Conservation (phyloP, 2,888 invertebrate species). For the Trissolcus brochymenae region DNA sequence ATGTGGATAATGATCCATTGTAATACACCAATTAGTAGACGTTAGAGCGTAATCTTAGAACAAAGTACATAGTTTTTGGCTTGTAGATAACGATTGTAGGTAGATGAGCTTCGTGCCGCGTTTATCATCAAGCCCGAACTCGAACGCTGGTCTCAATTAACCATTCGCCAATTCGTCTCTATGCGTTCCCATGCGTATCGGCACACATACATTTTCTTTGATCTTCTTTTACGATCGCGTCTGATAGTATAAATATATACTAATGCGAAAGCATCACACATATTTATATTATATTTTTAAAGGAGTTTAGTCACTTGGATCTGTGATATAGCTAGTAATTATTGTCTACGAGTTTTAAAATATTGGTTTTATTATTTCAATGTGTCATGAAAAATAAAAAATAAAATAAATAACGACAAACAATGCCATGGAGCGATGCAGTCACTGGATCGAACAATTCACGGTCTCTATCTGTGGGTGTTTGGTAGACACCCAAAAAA, state of each 20-base stretch:
- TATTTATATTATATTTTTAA: constrained; percentile 75
- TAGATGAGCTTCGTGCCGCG: constrained; percentile 39
- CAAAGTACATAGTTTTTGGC: constrained; percentile 29
- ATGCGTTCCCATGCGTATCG: constrained; percentile 68
- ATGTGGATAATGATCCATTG: constrained; percentile 50
- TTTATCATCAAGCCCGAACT: constrained; percentile 39
- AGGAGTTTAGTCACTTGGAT: constrained; percentile 77
- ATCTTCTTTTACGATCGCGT: constrained; percentile 67
- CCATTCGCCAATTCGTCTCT: constrained; percentile 62
- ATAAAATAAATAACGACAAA: constrained; percentile 56
- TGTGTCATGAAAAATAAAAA: constrained; percentile 58
- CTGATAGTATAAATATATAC: constrained; percentile 65
- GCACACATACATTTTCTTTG: constrained; percentile 65
- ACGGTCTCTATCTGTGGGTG: constrained; percentile 67
- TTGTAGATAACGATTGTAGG: constrained; percentile 43
- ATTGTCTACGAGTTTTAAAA: constrained; percentile 74
- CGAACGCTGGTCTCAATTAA: constrained; percentile 60
- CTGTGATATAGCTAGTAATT: constrained; percentile 77
- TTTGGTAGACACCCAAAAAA: constrained; percentile 70
- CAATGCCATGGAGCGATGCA: constrained; percentile 71
- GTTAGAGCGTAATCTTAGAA: constrained; percentile 37
- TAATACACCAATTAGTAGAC: constrained; percentile 50
- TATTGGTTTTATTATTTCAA: constrained; percentile 72
- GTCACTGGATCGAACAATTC: constrained; percentile 63
- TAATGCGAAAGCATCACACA: constrained; percentile 69